Conservation (phyloP, 2,888 invertebrate genomes). For the Calameuta pallipes region DNA sequence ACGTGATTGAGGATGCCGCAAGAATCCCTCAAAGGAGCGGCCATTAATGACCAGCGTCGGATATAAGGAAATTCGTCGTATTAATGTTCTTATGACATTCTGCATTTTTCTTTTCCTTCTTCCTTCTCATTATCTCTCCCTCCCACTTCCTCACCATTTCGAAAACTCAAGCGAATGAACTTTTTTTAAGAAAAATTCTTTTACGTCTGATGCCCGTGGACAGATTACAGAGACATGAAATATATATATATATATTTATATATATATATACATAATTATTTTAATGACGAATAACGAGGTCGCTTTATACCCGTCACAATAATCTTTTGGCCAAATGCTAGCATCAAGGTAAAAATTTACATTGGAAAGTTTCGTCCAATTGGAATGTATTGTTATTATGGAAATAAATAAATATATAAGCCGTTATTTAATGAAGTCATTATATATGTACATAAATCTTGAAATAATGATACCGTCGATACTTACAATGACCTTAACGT, state of each 20-base stretch:
- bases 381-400: not conserved
- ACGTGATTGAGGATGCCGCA: not conserved
- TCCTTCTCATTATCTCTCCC: no score
- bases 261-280: not conserved
- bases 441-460: not conserved
- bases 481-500: not conserved
- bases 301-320: not conserved
- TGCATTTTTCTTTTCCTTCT: not conserved
- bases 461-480: not conserved
- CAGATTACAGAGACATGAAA: not conserved
- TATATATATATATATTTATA: no score
- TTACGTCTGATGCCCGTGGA: not conserved
- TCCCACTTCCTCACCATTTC: not conserved
- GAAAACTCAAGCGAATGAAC: not conserved
- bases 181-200: not conserved
- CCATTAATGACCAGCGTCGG: not conserved
- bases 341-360: not conserved
- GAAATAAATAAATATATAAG: not conserved
- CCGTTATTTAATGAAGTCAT: not conserved
- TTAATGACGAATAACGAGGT: not conserved
- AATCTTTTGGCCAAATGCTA: not conserved
- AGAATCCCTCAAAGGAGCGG: not conserved
- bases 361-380: not conserved
- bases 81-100: not conserved
- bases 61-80: not conserved